Evolutionary conservation across 1,140 invertebrate genomes (phyloP).

Genomic region (Archivesica marissinica): DNA sequence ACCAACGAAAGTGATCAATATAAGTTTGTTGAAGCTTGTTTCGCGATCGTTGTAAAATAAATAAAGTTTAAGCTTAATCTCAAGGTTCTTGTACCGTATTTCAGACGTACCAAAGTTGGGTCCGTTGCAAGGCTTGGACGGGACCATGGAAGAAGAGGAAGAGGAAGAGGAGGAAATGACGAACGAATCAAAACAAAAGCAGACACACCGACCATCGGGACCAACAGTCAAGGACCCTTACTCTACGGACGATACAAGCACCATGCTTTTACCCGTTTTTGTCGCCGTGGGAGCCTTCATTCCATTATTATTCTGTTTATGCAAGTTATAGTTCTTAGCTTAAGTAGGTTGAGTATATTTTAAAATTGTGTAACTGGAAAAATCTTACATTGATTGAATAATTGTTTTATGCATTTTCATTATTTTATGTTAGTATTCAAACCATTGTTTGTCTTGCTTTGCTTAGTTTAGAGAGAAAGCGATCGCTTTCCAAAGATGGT

Average conservation of each 20-base stretch:
- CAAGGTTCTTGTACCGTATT: too few relatives aligned
- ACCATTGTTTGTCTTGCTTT: too few relatives aligned
- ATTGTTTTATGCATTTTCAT: too few relatives aligned
- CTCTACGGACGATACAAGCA: slow-evolving; percentile 93
- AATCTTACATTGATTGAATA: slow-evolving; percentile 2
- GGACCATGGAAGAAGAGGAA: slow-evolving; percentile 87
- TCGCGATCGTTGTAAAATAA: too few relatives aligned
- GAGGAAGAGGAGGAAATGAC: slow-evolving; percentile 84
- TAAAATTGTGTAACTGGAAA: neutral
- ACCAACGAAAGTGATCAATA: too few relatives aligned
- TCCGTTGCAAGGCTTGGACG: slow-evolving; percentile 87
- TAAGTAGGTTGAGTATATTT: neutral
- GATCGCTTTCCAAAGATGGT: too few relatives aligned
- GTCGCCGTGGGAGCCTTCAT: slow-evolving; percentile 97
- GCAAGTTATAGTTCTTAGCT: slow-evolving; percentile 90
- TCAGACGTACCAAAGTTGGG: slow-evolving; percentile 91
- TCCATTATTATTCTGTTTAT: slow-evolving; percentile 96
- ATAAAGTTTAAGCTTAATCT: too few relatives aligned
- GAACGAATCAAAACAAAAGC: slow-evolving; percentile 73
- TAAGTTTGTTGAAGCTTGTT: too few relatives aligned
- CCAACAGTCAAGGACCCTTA: slow-evolving; percentile 90
- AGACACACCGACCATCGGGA: slow-evolving; percentile 77
- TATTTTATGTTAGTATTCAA: too few relatives aligned
- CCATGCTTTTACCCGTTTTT: slow-evolving; percentile 95
- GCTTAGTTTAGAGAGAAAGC: too few relatives aligned